phyloP scores from a whole-genome alignment of 2,888 invertebrate genomes.

The Agrotis clavis region DNA sequence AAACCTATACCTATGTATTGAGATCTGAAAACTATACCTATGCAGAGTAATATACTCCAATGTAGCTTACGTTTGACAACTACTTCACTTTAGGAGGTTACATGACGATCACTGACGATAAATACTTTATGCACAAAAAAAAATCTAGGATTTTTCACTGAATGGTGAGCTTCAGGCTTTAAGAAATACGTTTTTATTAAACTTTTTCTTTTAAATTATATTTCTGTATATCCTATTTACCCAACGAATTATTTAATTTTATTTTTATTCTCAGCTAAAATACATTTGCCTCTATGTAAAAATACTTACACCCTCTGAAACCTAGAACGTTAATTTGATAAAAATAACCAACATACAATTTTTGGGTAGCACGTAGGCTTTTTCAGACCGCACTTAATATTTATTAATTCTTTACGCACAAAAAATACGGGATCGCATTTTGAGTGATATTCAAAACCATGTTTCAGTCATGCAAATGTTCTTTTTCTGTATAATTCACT shows the following conservation, averaged over 20 bases:
- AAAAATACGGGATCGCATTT: slow-evolving; percentile 19
- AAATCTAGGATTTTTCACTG: neutral
- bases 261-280: neutral
- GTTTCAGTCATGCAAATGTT: neutral
- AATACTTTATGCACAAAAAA: neutral
- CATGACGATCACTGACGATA: neutral
- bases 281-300: neutral
- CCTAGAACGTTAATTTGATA: neutral
- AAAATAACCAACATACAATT: neutral
- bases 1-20: too few species aligned
- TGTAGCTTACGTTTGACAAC: slow-evolving; percentile 5
- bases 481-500: neutral
- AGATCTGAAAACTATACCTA: too few species aligned
- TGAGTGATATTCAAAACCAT: slow-evolving; percentile 14
- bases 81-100: neutral
- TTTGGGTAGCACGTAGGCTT: slow-evolving; percentile 8
- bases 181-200: too few species aligned
- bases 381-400: slow-evolving; percentile 35
- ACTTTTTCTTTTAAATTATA: neutral
- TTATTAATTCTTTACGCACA: slow-evolving; percentile 45
- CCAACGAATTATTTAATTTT: too few species aligned
- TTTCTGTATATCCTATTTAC: neutral
- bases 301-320: neutral
- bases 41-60: too few species aligned
- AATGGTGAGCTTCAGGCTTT: neutral